Percentiles rank a stretch among this genome's conserved stretches.
Conservation (phyloP, 2,888 invertebrate species). For the Drosophila austrosaltans region DNA sequence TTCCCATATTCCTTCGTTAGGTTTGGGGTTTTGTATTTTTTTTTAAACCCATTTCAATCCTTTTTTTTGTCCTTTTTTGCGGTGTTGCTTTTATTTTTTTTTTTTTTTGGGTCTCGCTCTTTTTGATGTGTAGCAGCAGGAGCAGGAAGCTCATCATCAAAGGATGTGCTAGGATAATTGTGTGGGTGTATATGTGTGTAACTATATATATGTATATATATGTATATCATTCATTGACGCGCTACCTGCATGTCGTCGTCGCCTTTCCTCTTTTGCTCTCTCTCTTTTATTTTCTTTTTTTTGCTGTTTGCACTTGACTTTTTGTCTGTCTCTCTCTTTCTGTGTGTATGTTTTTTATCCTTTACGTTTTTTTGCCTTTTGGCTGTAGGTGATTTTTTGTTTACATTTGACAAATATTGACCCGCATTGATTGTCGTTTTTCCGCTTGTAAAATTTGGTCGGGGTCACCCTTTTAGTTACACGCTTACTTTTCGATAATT, state of each 20-base stretch:
- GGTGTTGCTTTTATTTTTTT: slow-evolving; percentile 56
- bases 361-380: slow-evolving; percentile 53
- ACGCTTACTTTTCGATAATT: slow-evolving; percentile 57
- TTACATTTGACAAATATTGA: slow-evolving; percentile 80
- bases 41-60: slow-evolving; percentile 68
- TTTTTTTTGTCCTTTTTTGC: slow-evolving; percentile 45
- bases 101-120: slow-evolving; percentile 61
- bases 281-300: slow-evolving; percentile 22
- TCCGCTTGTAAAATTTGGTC: slow-evolving; percentile 81
- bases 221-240: slow-evolving; percentile 37
- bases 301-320: slow-evolving; percentile 54
- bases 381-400: slow-evolving; percentile 67
- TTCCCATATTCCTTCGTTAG: slow-evolving; percentile 67
- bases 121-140: not conserved
- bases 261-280: slow-evolving; percentile 39
- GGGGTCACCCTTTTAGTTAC: slow-evolving; percentile 41
- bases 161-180: slow-evolving; percentile 71
- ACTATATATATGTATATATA: slow-evolving; percentile 16
- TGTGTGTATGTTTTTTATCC: slow-evolving; percentile 40
- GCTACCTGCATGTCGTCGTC: slow-evolving; percentile 41
- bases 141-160: slow-evolving; percentile 78
- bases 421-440: slow-evolving; percentile 82
- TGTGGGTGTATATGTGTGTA: slow-evolving; percentile 39
- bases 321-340: slow-evolving; percentile 24
- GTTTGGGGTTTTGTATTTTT: slow-evolving; percentile 28